Conservation (phyloP, 2,113 vertebrate species). For the Orthonyx spaldingii region DNA sequence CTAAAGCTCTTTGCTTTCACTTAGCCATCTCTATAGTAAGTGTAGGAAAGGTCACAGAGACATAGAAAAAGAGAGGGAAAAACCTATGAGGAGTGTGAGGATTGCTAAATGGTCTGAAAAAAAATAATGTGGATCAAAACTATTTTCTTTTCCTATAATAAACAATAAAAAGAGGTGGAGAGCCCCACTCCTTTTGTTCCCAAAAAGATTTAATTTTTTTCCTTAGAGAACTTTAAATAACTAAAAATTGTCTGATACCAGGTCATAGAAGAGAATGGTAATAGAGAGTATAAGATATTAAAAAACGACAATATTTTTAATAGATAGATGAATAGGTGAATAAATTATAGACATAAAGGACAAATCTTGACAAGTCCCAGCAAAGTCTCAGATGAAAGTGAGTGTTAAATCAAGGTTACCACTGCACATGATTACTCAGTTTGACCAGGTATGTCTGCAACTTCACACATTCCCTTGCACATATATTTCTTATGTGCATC, state of each 20-base stretch:
- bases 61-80: background rate
- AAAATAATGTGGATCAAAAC: background rate
- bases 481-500: background rate
- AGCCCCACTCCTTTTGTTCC: background rate
- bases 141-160: background rate
- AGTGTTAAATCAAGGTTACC: background rate
- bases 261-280: background rate
- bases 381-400: background rate
- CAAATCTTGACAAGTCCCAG: background rate
- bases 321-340: background rate
- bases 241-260: background rate
- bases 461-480: background rate
- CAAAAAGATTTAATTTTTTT: background rate
- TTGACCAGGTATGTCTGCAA: background rate
- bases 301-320: slow-evolving; percentile 3
- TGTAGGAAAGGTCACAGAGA: background rate
- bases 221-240: background rate
- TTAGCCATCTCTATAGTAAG: background rate
- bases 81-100: background rate
- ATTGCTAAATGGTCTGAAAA: background rate
- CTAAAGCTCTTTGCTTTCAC: background rate
- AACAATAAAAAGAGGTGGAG: background rate
- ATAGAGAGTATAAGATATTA: background rate
- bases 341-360: background rate
- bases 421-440: background rate